Evolutionary conservation across 2,888 invertebrate genomes (phyloP).

Genomic region (Keiferia lycopersicella): DNA sequence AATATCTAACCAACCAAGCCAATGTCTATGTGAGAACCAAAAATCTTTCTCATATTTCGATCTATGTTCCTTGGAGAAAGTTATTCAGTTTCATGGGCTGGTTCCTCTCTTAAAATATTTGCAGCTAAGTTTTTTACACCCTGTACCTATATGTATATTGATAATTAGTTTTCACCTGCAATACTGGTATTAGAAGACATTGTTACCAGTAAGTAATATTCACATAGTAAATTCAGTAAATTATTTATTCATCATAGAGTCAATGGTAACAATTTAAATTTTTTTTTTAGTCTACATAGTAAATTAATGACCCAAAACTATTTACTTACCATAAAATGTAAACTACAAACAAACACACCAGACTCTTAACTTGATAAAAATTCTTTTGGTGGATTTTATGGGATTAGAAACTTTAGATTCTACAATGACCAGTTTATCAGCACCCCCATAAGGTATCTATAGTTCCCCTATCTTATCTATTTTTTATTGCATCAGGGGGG

Average conservation of each 20-base stretch:
- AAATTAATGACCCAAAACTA: not conserved
- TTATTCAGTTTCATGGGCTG: too few species aligned
- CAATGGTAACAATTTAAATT: too few species aligned
- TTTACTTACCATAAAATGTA: slow-evolving; percentile 21
- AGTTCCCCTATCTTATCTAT: slow-evolving; percentile 36
- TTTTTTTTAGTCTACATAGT: too few species aligned
- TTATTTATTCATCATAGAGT: slow-evolving; percentile 20
- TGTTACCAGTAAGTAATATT: not conserved
- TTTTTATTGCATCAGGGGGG: slow-evolving; percentile 21
- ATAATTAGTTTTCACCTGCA: too few species aligned
- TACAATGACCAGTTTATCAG: slow-evolving; percentile 35
- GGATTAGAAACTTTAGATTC: slow-evolving; percentile 48
- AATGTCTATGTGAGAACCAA: too few species aligned
- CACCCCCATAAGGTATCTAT: slow-evolving; percentile 34
- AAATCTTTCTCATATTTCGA: too few species aligned
- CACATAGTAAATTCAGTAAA: not conserved
- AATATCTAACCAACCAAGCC: too few species aligned
- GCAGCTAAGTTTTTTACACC: too few species aligned
- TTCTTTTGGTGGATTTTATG: slow-evolving; percentile 52
- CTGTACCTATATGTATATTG: too few species aligned
- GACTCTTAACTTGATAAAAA: slow-evolving; percentile 47
- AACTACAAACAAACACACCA: slow-evolving; percentile 18
- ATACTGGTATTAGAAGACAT: too few species aligned
- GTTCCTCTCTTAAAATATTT: too few species aligned
- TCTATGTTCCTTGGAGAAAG: too few species aligned